These are phyloP conservation scores for Dione vanillae DNA, from an alignment of 2,888 invertebrate genomes.

Conservation along the genomic window DNA sequence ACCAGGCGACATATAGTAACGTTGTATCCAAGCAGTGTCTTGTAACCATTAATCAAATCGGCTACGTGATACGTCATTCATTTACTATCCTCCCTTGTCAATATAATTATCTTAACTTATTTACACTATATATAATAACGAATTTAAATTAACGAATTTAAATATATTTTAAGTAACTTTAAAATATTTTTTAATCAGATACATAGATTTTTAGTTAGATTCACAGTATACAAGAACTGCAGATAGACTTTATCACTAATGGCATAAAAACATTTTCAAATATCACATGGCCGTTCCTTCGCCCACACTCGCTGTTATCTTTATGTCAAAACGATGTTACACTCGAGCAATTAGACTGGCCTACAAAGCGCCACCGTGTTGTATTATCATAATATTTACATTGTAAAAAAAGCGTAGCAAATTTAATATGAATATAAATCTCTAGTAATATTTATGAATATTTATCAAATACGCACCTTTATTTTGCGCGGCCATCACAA, in stretches of 20 bases:
- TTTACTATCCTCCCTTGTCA: background rate
- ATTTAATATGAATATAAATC: constrained; percentile 19
- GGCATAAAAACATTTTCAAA: constrained; percentile 64
- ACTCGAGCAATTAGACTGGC: constrained; percentile 55
- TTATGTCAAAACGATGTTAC: constrained; percentile 61
- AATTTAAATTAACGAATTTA: background rate
- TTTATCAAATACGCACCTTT: constrained; percentile 65
- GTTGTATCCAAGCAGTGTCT: constrained; percentile 5
- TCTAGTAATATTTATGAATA: constrained; percentile 9
- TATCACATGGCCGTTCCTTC: constrained; percentile 71
- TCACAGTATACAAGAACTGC: background rate
- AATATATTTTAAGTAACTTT: background rate
- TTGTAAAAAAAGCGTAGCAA: constrained; percentile 44
- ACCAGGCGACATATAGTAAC: too few species aligned
- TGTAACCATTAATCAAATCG: constrained; percentile 31
- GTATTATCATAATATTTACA: constrained; percentile 53
- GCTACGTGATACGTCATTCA: constrained; percentile 22
- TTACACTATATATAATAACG: background rate
- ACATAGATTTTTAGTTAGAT: background rate
- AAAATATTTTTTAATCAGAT: background rate
- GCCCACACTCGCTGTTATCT: constrained; percentile 71
- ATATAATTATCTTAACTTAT: background rate
- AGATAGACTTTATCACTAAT: constrained; percentile 52
- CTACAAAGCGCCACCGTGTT: constrained; percentile 53
- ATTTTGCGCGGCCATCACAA: constrained; percentile 76